Evolutionary conservation across 2,797 vertebrate species (phyloP), one percentile per base, ranked within the genome.

Genomic region (Bothrops alternatus): DNA sequence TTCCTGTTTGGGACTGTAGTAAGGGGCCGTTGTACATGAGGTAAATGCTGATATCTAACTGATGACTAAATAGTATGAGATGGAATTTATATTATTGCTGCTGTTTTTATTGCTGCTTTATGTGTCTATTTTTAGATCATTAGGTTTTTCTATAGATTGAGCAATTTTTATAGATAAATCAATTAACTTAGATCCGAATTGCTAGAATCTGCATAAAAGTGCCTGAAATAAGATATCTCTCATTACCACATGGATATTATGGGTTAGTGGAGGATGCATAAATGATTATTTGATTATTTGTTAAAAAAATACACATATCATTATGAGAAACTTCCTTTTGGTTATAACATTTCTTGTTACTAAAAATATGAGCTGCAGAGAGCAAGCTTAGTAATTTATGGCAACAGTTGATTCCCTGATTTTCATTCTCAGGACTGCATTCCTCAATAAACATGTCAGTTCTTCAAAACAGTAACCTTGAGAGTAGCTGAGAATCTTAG

Each of bases 281-380:
- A 55, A n/a, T 88, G 26, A 2, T 56, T 73, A 69, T 90, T 93
- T 88, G 88, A 90, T 28, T 47, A 18, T 63, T 88, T 93, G 56
- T 61, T 90, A 53, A 37, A 61, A 61, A 12, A 18, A 91, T 93
- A 20, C 16, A 60, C 37, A 93, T 94, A 86, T 94, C 90, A 93
- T 91, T 90, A 58, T 6, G 61, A 60, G 56, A 50, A 63, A 86
- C 20, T 93, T 65, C 56, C 73, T 88, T 53, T 96, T 60, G 86
- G n/a, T 3, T 91, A 50, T 91, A 89, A 11, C 20, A 87, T 92
- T 94, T 94, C 50, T 56, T 91, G 92, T 86, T 91, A 78, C 82
- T 90, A 91, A 56, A 69, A 89, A 93, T 93, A 25, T 73, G 91
- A 91, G 85, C 91, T 91, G 93, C 90, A 78, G 93, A 95, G 69